A percentile compares a stretch with the other conserved stretches of the same genome.
Conservation (phyloP, 2,888 invertebrate species). For the Xestoiulus laeticollis region DNA sequence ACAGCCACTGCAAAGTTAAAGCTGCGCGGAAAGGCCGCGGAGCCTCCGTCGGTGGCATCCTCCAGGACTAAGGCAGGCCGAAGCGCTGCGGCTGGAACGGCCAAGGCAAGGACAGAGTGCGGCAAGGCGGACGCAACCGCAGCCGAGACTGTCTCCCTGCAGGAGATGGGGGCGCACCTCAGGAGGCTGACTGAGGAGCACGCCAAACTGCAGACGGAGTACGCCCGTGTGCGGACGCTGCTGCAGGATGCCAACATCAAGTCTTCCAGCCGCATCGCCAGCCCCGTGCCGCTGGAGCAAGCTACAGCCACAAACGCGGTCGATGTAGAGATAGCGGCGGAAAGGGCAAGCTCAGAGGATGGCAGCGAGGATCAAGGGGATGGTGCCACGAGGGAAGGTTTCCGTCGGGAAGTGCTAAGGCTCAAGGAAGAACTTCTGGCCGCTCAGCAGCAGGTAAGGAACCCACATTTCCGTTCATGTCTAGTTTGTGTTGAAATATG, state of each 20-base stretch:
- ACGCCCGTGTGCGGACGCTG: slow-evolving; percentile 60
- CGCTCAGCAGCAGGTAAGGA: slow-evolving; percentile 68
- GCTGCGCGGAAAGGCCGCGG: neutral
- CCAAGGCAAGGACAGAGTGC: neutral
- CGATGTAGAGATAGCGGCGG: slow-evolving; percentile 49
- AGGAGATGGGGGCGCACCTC: slow-evolving; percentile 62
- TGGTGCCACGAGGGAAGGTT: slow-evolving; percentile 69
- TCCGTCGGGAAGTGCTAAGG: slow-evolving; percentile 49
- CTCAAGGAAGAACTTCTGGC: slow-evolving; percentile 64
- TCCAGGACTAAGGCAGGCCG: neutral
- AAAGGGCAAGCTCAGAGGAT: slow-evolving; percentile 55
- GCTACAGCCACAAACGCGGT: neutral
- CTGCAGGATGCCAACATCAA: slow-evolving; percentile 42
- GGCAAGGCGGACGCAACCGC: neutral
- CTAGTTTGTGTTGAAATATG: neutral
- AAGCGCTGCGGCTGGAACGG: neutral
- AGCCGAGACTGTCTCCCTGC: neutral
- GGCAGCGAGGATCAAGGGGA: slow-evolving; percentile 60
- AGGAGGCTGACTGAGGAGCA: slow-evolving; percentile 72
- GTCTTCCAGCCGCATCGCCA: slow-evolving; percentile 15
- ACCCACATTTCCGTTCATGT: neutral
- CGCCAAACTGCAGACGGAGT: slow-evolving; percentile 70
- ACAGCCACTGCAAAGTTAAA: neutral
- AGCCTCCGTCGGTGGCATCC: neutral
- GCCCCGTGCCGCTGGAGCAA: neutral